Evolutionary conservation across 2,888 invertebrate species (phyloP).

Genomic region (Andrena marginata): DNA sequence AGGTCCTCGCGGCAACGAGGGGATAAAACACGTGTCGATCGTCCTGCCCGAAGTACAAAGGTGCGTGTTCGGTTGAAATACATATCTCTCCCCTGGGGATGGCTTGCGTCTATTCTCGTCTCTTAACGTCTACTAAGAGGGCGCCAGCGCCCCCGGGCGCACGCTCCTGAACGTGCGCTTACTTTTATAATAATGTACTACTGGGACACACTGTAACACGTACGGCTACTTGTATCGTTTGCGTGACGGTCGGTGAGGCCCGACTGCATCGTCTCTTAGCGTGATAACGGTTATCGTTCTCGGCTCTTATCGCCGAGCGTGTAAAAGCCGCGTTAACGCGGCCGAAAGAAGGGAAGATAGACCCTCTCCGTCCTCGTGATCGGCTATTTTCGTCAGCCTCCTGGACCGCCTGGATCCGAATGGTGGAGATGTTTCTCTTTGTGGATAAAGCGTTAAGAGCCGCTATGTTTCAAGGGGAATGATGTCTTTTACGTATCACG

Average conservation of each 20-base stretch:
- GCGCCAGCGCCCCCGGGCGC: conserved; percentile 70
- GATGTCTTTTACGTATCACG: no score
- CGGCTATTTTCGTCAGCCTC: background rate
- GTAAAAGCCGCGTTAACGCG: conserved; percentile 15
- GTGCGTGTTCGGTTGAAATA: conserved; percentile 26
- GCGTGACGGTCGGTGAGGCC: conserved; percentile 20
- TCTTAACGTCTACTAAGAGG: conserved; percentile 63
- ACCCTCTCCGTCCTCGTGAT: background rate
- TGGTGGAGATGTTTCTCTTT: no score
- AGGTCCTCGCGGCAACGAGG: conserved; percentile 40
- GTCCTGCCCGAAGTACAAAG: conserved; percentile 35
- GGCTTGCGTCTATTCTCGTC: conserved; percentile 41
- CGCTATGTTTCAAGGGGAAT: no score
- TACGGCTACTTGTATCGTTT: conserved; percentile 37
- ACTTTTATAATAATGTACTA: conserved; percentile 21
- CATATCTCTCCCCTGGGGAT: conserved; percentile 7
- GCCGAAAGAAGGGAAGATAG: conserved; percentile 38
- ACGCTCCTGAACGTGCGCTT: conserved; percentile 54
- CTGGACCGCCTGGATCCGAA: background rate
- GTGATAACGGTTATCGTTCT: conserved; percentile 44
- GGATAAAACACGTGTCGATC: conserved; percentile 24
- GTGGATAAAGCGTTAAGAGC: no score
- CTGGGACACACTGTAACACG: conserved; percentile 12
- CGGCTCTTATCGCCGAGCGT: conserved; percentile 12
- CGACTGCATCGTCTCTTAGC: conserved; percentile 31